phyloP scores from a whole-genome alignment of 2,888 invertebrate species.

The Hololepta plana region DNA sequence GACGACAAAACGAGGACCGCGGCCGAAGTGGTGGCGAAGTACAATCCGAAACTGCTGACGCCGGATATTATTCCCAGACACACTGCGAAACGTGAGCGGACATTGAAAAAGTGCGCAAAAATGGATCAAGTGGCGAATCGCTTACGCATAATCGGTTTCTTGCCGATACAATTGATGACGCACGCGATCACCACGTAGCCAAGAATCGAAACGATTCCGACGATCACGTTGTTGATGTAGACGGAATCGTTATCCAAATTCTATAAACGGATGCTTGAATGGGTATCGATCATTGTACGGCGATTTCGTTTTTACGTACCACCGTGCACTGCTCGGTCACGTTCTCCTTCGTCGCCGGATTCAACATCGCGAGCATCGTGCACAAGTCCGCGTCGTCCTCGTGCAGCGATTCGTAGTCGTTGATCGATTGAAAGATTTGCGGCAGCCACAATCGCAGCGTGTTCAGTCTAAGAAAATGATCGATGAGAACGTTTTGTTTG shows the following conservation, averaged over 20 bases:
- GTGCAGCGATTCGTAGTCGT: conserved; percentile 19
- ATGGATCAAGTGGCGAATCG: too few species aligned
- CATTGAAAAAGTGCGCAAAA: too few species aligned
- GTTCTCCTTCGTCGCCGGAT: too few species aligned
- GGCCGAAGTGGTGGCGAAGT: conserved; percentile 32
- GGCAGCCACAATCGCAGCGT: conserved; percentile 80
- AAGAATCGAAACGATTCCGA: conserved; percentile 39
- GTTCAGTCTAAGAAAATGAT: conserved; percentile 39
- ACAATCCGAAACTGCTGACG: conserved; percentile 30
- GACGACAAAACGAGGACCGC: conserved; percentile 36
- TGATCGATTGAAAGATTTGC: conserved; percentile 59
- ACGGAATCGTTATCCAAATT: conserved; percentile 24
- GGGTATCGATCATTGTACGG: too few species aligned
- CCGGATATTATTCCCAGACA: conserved; percentile 25
- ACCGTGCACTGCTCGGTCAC: neutral
- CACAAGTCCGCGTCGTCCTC: conserved; percentile 25
- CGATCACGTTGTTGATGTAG: conserved; percentile 49
- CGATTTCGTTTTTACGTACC: neutral
- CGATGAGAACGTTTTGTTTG: too few species aligned
- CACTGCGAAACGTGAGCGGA: conserved; percentile 6
- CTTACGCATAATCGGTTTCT: conserved; percentile 34
- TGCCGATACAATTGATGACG: conserved; percentile 33
- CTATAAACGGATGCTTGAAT: conserved; percentile 13
- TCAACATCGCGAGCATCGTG: conserved; percentile 30
- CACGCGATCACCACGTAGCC: conserved; percentile 41